These are phyloP conservation scores for Hydropsyche betteni DNA, from an alignment of 2,888 invertebrate species.

Conservation along the genomic window DNA sequence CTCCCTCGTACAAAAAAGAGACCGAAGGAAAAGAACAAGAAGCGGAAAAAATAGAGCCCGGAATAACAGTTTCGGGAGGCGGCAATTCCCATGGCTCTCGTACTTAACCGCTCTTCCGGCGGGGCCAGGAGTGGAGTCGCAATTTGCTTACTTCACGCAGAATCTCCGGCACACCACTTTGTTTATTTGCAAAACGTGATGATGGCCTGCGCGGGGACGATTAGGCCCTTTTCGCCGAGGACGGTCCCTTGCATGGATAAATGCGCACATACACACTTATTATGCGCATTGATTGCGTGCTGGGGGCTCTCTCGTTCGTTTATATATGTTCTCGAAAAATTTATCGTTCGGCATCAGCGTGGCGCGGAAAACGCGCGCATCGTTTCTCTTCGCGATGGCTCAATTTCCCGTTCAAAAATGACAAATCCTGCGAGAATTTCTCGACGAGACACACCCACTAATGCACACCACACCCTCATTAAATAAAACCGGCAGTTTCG, in stretches of 20 bases:
- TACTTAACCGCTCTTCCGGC: conserved; percentile 4
- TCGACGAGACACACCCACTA: no score
- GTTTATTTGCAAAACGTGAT: conserved; percentile 40
- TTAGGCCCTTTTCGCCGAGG: conserved; percentile 8
- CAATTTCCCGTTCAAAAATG: no score
- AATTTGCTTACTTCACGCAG: conserved; percentile 40
- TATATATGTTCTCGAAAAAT: no score
- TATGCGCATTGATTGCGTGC: conserved; percentile 30
- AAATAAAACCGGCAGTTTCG: no score
- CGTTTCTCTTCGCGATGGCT: no score
- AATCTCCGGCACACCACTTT: conserved; percentile 36
- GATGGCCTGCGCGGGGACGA: conserved; percentile 39
- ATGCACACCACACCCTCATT: no score
- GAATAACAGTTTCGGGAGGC: neutral
- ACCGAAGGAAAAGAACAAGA: neutral
- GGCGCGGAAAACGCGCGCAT: no score
- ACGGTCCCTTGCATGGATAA: neutral
- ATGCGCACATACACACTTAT: conserved; percentile 1
- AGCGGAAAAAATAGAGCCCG: neutral
- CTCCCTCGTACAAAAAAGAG: neutral
- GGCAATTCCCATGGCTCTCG: conserved; percentile 31
- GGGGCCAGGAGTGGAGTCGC: conserved; percentile 25
- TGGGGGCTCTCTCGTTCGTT: neutral
- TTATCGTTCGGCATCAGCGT: no score
- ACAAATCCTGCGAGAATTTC: no score